Evolutionary conservation across 2,888 invertebrate genomes (phyloP), one percentile per base, ranked within the genome.

Genomic region (Agriopis aurantiaria): DNA sequence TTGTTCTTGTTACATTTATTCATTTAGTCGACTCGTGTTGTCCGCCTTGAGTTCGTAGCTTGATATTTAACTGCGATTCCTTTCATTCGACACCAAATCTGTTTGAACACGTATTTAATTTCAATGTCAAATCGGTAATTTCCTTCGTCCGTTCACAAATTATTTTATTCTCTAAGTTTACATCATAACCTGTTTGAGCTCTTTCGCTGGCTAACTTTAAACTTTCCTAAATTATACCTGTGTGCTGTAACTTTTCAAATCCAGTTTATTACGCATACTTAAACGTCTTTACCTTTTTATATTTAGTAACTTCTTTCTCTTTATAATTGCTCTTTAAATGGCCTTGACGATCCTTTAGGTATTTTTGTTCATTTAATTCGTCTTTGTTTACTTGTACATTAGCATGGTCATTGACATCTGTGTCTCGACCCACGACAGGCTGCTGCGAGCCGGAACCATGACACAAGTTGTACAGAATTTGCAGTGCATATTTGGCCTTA

Each of bases 31-130:
- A 75, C 73, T 75, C 67, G 45, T 75, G 75, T 55, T 76, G 80
- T 80, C 80, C 75, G 79, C 85, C 83, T 84, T 85, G 85, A 82
- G 69, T 62, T 78, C 74, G 73, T 67, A 75, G 75, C 71, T 78
- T 68, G 66, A 69, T 76, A 76, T 78, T 78, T 73, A 73, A 77
- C 75, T 74, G 57, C 61, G 57, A 80, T 65, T 80, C 81, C 79
- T 84, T 84, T 81, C 78, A 75, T 82, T 80, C 64, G 74, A 75
- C 63, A 75, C 68, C 65, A 72, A 76, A 75, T 77, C 63, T 66
- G 53, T 67, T 75, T 66, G 63, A 57, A 66, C 61, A 71, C 52
- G 53, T 62, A 53, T 62, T 53, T 53, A 62, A 48, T 74, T 71
- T 75, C 75, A 81, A 78, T 78, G 75, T 72, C 74, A 75, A 72